These are phyloP conservation scores for Celastrina argiolus DNA, from an alignment of 2,888 invertebrate genomes.

Conservation along the genomic window DNA sequence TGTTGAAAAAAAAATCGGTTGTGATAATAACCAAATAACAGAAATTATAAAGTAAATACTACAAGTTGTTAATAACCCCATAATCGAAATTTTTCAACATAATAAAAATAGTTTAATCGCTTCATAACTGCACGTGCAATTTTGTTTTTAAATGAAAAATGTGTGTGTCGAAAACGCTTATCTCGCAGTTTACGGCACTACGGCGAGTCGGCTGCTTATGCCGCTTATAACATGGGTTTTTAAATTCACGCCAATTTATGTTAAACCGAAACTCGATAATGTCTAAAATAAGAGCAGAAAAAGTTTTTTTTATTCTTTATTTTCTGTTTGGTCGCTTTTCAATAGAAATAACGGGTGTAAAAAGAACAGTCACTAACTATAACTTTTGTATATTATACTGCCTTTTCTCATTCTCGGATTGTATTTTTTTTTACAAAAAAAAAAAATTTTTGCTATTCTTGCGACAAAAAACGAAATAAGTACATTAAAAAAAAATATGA, in stretches of 20 bases:
- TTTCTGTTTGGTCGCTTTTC: background rate
- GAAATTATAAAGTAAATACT: no score
- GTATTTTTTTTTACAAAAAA: no score
- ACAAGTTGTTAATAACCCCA: background rate
- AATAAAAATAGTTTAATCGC: background rate
- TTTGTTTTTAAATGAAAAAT: conserved; percentile 16
- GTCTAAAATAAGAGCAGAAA: background rate
- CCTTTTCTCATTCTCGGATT: no score
- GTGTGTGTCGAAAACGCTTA: conserved; percentile 15
- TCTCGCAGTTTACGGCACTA: conserved; percentile 6
- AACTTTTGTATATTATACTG: no score
- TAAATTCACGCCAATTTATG: background rate
- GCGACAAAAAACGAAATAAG: no score
- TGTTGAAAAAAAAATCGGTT: no score
- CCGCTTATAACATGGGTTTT: background rate
- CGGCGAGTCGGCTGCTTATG: background rate
- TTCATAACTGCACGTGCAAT: background rate
- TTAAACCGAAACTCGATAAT: background rate
- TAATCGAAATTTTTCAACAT: background rate
- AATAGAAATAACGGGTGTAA: no score
- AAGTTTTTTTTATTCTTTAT: background rate
- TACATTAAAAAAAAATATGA: no score
- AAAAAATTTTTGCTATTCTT: no score
- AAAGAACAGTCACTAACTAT: no score
- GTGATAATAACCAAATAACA: no score